Percentiles rank a stretch among this genome's conserved stretches.
phyloP scores from a whole-genome alignment of 2,797 vertebrate genomes.

The Ctenopoma multispine region DNA sequence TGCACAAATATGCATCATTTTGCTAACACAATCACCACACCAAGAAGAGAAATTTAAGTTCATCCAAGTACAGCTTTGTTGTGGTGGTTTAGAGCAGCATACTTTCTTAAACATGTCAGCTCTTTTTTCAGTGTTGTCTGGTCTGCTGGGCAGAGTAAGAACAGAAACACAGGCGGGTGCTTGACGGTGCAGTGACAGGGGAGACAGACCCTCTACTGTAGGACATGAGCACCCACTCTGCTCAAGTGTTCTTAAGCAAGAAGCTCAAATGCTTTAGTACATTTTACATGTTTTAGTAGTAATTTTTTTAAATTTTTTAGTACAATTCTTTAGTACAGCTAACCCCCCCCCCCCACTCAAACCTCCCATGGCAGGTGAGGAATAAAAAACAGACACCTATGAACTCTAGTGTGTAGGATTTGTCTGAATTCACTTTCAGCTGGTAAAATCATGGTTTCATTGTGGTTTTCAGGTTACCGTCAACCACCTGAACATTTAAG shows the following conservation, averaged over 20 bases:
- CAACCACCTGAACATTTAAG: neutral
- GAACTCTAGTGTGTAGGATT: no score
- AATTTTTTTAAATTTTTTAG: no score
- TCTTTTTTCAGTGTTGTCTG: conserved; percentile 29
- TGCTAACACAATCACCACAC: neutral
- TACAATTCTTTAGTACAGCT: no score
- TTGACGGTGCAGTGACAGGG: conserved; percentile 25
- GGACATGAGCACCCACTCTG: conserved; percentile 49
- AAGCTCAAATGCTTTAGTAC: conserved; percentile 41
- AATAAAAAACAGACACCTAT: neutral
- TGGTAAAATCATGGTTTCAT: neutral
- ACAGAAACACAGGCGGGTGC: conserved; percentile 28
- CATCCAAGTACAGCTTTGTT: neutral
- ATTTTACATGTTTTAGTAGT: no score
- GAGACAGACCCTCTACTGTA: conserved; percentile 51
- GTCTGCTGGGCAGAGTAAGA: conserved; percentile 32
- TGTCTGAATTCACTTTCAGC: neutral
- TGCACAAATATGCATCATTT: neutral
- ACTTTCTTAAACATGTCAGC: neutral
- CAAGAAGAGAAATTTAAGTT: neutral
- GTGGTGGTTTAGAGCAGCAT: neutral
- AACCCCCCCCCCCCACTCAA: conserved; percentile 24
- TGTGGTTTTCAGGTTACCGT: conserved; percentile 3
- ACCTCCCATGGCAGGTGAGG: conserved; percentile 21
- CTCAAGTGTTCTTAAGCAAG: conserved; percentile 67